Base-by-base conservation (phyloP, 1,140 invertebrate species). In the Hylaeus volcanicus region DNA sequence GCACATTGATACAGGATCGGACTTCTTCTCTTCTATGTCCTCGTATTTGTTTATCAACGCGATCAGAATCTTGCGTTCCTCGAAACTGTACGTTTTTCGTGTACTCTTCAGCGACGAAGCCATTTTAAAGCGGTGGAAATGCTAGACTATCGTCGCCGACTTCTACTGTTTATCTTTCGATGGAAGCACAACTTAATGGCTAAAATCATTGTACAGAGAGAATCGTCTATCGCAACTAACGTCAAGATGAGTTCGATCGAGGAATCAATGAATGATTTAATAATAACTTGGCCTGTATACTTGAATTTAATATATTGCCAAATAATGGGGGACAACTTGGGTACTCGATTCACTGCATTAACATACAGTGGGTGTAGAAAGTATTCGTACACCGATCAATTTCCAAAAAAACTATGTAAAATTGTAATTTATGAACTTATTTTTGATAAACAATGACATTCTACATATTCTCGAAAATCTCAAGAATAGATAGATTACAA, bases 21-120 rank as follows among this genome's bases (percentile, higher is more conserved):
- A 83, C 14, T 83, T 89, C 48, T 83, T 89, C 2, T 88, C 84
- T 43, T 90, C 87, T 39, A 88, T 76, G 45, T 83, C 72, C 8
- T 79, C 75, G 73, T 90, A 84, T 63, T 90, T 90, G 43, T 88
- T 88, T 66, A 90, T 90, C 63, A 90, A 39, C 11, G 82, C 85
- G 55, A 90, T 89, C 15, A 90, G 39, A 26, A 90, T 85, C 43
- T 88, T 87, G 9, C 89, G 70, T 14, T 90, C 89, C 41, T 89
- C 89, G 37, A 90, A 90, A 60, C 89, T 90, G 58, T 90, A 90
- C n/a, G 89, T 90, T 80, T 90, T 90, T 37, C 89, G 83, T 1
- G 89, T 90, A 11, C 86, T 86, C 64, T 89, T 86, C 66, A 86
- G 43, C 71, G 83, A 85, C 14, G 76, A 51, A 65, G 89, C 88